Base-by-base conservation (phyloP, 2,113 vertebrate genomes). In the Dromas ardeola region DNA sequence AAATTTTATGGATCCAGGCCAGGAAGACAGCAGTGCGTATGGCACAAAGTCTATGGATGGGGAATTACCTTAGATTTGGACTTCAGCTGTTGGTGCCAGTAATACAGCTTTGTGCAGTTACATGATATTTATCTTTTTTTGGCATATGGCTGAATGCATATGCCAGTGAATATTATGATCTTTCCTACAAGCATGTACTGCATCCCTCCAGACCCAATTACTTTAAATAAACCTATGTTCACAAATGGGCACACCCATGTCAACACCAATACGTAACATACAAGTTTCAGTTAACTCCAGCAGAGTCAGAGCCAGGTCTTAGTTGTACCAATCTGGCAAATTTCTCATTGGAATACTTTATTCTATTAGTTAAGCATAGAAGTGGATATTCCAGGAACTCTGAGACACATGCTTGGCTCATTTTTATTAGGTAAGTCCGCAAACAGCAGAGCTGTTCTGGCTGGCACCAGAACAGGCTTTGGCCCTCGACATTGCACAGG, bases 321-420 rank as follows among this genome's bases (percentile, higher is more conserved):
- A 66, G 43, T 34, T 71, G 34, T 86, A 67, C 36, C 34, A 76
- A 12, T 43, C 62, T 85, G 81, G 30, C 21, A 90, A 95, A 82
- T 5, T 5, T 80, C 52, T 87, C 27, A 7, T 11, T 85, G 58
- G 53, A 91, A 71, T 47, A 62, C 45, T 90, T 88, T n/a, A 36
- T 7, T 42, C 49, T 27, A 45, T 40, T 18, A 67, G 25, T 53
- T 81, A 72, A 91, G 78, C 58, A 69, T 25, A 87, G 84, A 92
- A 91, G 25, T 45, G 19, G 22, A 30, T 94, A 90, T 91, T 96
- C 78, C 91, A 80, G 87, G 78, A 96, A 92, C 74, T 77, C 53
- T 85, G 66, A 85, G 36, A 71, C 62, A 79, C 65, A 73, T 49
- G 30, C 34, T 67, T 85, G 81, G 52, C 73, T 94, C 71, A 22